phyloP scores from a whole-genome alignment of 2,888 invertebrate species.

The Bibio marci region DNA sequence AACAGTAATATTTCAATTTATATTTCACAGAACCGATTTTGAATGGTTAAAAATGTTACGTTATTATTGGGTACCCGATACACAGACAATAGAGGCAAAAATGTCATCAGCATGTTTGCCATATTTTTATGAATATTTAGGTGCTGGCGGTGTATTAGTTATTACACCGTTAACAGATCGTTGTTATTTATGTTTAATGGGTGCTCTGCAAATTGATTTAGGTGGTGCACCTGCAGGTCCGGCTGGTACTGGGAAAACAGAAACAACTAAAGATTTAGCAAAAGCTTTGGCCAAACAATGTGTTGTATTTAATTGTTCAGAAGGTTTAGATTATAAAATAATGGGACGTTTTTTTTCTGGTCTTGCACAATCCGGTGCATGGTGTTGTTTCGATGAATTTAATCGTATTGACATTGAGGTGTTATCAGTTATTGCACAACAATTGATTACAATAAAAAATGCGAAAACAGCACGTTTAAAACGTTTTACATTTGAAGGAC shows the following conservation, averaged over 20 bases:
- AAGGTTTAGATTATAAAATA: slow-evolving; percentile 38
- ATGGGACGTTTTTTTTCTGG: slow-evolving; percentile 88
- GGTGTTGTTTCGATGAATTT: slow-evolving; percentile 88
- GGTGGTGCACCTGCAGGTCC: slow-evolving; percentile 84
- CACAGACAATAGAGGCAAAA: slow-evolving; percentile 60
- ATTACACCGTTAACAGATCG: slow-evolving; percentile 9
- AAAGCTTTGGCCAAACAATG: slow-evolving; percentile 79
- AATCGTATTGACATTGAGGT: slow-evolving; percentile 85
- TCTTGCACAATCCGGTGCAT: slow-evolving; percentile 74
- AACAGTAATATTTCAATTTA: not conserved
- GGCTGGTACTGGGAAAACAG: slow-evolving; percentile 72
- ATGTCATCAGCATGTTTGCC: slow-evolving; percentile 74
- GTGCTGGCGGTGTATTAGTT: slow-evolving; percentile 69
- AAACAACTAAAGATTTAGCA: slow-evolving; percentile 78
- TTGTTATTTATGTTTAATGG: slow-evolving; percentile 80
- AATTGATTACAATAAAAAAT: slow-evolving; percentile 71
- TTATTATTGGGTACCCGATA: slow-evolving; percentile 68
- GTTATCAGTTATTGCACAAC: slow-evolving; percentile 76
- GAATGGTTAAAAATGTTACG: slow-evolving; percentile 84
- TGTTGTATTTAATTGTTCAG: slow-evolving; percentile 84
- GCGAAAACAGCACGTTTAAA: slow-evolving; percentile 54
- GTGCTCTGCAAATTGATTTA: slow-evolving; percentile 70
- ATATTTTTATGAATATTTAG: slow-evolving; percentile 83
- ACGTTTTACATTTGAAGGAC: slow-evolving; percentile 76
- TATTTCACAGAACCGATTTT: slow-evolving; percentile 43